phyloP scores from a whole-genome alignment of 2,797 vertebrate species.

The Pempheris klunzingeri region DNA sequence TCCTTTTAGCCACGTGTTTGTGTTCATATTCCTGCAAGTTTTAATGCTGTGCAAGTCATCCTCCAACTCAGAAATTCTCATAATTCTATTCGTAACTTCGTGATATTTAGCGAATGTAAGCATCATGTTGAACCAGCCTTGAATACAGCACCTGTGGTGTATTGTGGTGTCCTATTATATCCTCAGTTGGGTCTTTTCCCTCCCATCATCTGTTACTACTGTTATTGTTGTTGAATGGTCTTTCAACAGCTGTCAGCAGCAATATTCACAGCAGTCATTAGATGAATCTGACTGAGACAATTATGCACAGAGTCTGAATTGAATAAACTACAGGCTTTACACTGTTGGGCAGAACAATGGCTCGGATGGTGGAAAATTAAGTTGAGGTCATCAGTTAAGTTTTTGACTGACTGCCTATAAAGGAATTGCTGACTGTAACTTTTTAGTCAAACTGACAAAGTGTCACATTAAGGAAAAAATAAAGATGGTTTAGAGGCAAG shows the following conservation, averaged over 20 bases:
- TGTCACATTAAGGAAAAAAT: constrained; percentile 16
- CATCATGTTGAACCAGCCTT: constrained; percentile 3
- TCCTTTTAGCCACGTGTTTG: not conserved
- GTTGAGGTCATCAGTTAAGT: constrained; percentile 44
- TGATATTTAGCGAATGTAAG: not conserved
- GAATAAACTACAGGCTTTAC: constrained; percentile 34
- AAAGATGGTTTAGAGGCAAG: not conserved
- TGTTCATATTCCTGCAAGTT: not conserved
- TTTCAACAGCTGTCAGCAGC: constrained; percentile 62
- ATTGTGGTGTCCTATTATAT: constrained; percentile 44
- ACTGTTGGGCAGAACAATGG: constrained; percentile 21
- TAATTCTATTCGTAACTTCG: not conserved
- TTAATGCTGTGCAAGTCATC: not conserved
- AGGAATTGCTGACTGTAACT: constrained; percentile 28
- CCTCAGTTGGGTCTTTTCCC: constrained; percentile 38
- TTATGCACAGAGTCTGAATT: constrained; percentile 39
- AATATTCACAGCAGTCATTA: constrained; percentile 62
- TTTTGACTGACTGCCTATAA: constrained; percentile 15
- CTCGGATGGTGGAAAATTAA: constrained; percentile 39
- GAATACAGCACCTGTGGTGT: constrained; percentile 31
- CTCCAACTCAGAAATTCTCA: not conserved
- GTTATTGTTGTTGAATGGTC: constrained; percentile 55
- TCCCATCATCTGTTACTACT: constrained; percentile 46
- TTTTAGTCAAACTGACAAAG: constrained; percentile 34
- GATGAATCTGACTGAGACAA: constrained; percentile 59